Conservation (phyloP, 2,888 invertebrate genomes). For the Phorcus lineatus region DNA sequence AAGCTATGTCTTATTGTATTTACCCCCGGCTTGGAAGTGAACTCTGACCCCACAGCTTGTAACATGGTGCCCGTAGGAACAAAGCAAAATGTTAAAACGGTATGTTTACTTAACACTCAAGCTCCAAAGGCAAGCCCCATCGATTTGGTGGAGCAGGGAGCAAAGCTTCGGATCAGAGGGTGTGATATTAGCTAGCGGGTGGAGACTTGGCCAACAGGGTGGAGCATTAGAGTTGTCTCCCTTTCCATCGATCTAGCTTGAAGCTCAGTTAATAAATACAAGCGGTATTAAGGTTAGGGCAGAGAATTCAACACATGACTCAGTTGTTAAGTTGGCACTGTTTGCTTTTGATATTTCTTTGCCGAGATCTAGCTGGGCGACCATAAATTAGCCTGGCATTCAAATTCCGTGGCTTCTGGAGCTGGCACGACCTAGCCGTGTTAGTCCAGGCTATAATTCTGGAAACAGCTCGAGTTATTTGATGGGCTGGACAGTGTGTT, state of each 20-base stretch:
- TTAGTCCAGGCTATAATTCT: not conserved
- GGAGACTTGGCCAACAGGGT: not conserved
- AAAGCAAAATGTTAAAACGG: not conserved
- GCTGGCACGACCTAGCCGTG: not conserved
- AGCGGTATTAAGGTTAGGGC: not conserved
- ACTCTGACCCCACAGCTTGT: not conserved
- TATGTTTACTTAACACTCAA: not conserved
- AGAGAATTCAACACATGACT: slow-evolving; percentile 4
- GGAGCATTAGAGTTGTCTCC: not conserved
- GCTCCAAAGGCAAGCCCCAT: not conserved
- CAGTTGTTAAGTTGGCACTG: not conserved
- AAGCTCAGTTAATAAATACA: not conserved
- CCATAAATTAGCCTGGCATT: slow-evolving; percentile 6
- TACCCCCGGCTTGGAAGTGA: not conserved
- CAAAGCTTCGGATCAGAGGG: not conserved
- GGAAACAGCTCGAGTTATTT: not conserved
- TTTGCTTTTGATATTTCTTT: not conserved
- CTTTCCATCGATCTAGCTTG: not conserved
- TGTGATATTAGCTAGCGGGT: not conserved
- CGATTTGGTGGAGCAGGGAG: not conserved
- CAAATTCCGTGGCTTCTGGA: slow-evolving; percentile 1
- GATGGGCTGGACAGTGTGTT: not conserved
- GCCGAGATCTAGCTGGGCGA: not conserved
- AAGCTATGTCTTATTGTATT: not conserved
- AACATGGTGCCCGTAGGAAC: not conserved